Percentiles rank a stretch among this genome's conserved stretches.
Evolutionary conservation across 2,113 vertebrate species (phyloP).

Genomic region (Xerus inauris): DNA sequence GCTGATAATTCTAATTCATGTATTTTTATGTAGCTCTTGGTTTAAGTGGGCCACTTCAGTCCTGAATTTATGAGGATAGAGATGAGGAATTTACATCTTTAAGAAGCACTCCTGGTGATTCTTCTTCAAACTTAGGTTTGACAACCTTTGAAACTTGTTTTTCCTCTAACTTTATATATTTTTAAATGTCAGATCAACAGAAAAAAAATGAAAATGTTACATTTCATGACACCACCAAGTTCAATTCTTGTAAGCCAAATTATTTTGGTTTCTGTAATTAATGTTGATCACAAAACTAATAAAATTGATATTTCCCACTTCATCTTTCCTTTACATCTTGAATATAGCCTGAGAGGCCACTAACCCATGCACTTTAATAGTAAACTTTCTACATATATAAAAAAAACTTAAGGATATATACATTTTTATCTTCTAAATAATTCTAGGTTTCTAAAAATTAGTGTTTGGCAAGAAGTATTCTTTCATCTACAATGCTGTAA

Average conservation of each 20-base stretch:
- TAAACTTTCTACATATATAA: background rate
- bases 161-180: background rate
- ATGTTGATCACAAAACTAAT: conserved; percentile 39
- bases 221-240: conserved; percentile 52
- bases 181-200: background rate
- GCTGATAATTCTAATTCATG: background rate
- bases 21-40: background rate
- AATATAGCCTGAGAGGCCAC: background rate
- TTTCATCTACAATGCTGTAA: background rate
- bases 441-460: background rate
- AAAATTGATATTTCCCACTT: background rate
- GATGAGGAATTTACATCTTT: background rate
- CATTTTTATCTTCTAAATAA: conserved; percentile 2
- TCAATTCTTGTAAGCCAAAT: conserved; percentile 31
- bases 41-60: background rate
- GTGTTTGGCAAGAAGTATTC: background rate
- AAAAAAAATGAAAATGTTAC: conserved; percentile 36
- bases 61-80: background rate
- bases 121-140: background rate
- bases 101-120: background rate
- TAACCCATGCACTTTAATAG: background rate
- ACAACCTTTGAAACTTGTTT: background rate
- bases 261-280: conserved; percentile 52
- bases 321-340: background rate
- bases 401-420: background rate